Base-by-base conservation (phyloP, 2,797 vertebrate genomes). In the Syndactyla subalaris region DNA sequence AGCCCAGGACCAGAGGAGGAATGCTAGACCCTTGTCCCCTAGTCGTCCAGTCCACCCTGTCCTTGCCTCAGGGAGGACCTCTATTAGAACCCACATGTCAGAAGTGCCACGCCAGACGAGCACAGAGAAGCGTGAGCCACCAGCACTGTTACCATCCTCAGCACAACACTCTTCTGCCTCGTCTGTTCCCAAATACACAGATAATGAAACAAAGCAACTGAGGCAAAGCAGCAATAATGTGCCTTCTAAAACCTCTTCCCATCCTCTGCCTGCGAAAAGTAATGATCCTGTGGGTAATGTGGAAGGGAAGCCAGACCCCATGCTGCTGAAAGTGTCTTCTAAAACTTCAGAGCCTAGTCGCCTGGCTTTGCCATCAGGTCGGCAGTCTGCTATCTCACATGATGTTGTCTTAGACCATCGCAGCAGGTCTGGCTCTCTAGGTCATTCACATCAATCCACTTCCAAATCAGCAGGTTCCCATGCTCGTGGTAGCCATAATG, bases 21-120 rank as follows among this genome's bases (percentile, higher is more conserved):
- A 93, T 54, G 41, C 76, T 41, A 98, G 98, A 51, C 98, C 98
- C 8, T 97, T 98, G n/a, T 97, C 98, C 16, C 89, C 98, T 92
- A 97, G 98, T 65, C 98, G 98, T 48, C 97, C 98, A 21, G 96
- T 98, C 80, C 98, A 98, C 88, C 97, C 97, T 90, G 97, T 98
- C 61, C 98, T 98, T 59, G 97, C 98, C 46, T 97, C 98, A 17
- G 97, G 98, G 38, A 98, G 98, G 95, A 97, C 96, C 10, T 97
- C 98, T 19, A 61, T 96, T 75, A 98, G 88, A 89, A 97, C 96
- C 15, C 93, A 93, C 4, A 43, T n/a, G 8, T 83, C 96, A 27
- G 92, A 39, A 30, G 89, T 88, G 61, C 96, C 91, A 48, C 92
- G 5, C 8, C 97, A 96, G 79, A 93, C n/a, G 13, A 93, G 77